Conservation (phyloP, 2,888 invertebrate species). For the Macrosoma leucophasiata region DNA sequence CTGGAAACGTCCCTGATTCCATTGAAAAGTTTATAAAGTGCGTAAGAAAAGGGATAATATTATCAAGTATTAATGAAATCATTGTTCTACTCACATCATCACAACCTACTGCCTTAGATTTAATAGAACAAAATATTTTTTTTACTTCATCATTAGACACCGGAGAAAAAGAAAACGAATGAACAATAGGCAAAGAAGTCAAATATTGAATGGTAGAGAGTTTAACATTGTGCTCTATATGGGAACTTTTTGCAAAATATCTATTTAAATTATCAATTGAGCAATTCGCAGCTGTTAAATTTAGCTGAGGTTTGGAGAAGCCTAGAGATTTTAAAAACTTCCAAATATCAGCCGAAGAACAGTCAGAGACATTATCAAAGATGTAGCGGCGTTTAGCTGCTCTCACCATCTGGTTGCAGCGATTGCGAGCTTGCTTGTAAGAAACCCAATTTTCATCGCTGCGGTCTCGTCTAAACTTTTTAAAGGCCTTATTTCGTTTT, state of each 20-base stretch:
- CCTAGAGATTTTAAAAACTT: constrained; percentile 10
- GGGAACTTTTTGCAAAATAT: too few species aligned
- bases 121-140: too few species aligned
- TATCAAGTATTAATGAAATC: too few species aligned
- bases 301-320: constrained; percentile 4
- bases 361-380: constrained; percentile 3
- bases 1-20: background rate
- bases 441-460: constrained; percentile 1
- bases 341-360: constrained; percentile 10
- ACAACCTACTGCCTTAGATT: constrained; percentile 1
- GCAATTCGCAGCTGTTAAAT: background rate
- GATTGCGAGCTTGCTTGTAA: constrained; percentile 2
- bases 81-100: too few species aligned
- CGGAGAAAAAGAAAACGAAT: constrained; percentile 1
- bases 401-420: constrained; percentile 10
- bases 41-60: constrained; percentile 4
- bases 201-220: too few species aligned
- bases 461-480: constrained; percentile 2
- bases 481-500: background rate
- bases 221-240: too few species aligned
- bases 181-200: background rate
- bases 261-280: background rate
- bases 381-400: constrained; percentile 8
- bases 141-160: constrained; percentile 3
- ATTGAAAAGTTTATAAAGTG: constrained; percentile 9